These are phyloP conservation scores for Dynastes tityus DNA, from an alignment of 2,888 invertebrate genomes.

Conservation along the genomic window DNA sequence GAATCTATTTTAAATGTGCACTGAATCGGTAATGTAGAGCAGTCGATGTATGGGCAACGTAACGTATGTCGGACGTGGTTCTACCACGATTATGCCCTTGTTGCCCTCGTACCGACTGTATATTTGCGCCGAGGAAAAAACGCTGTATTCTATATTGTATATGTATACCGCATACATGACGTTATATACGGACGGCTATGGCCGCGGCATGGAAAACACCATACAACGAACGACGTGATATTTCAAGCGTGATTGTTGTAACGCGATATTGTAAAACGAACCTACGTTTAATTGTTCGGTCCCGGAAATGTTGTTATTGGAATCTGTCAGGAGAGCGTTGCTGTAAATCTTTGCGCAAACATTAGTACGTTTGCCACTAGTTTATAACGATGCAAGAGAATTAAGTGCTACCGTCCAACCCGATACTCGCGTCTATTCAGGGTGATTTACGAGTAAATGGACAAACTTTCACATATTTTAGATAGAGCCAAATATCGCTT, in stretches of 20 bases:
- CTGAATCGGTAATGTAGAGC: constrained; percentile 49
- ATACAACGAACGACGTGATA: constrained; percentile 22
- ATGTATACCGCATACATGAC: constrained; percentile 9
- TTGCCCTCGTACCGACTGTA: constrained; percentile 4
- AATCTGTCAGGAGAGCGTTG: constrained; percentile 5
- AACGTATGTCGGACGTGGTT: constrained; percentile 38
- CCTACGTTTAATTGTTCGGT: constrained; percentile 23
- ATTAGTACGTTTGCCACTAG: background rate
- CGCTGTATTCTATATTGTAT: background rate
- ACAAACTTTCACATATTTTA: too few species aligned
- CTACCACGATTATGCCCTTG: constrained; percentile 25
- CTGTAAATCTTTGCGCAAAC: constrained; percentile 23
- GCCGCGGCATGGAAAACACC: constrained; percentile 19
- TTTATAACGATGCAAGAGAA: background rate
- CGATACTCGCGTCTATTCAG: too few species aligned
- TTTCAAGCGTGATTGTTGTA: constrained; percentile 20
- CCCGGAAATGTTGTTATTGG: constrained; percentile 35
- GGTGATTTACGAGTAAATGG: too few species aligned
- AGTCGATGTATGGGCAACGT: constrained; percentile 7
- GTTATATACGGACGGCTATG: background rate
- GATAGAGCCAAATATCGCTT: too few species aligned
- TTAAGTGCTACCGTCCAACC: too few species aligned
- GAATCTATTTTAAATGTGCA: constrained; percentile 49
- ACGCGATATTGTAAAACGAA: constrained; percentile 30
- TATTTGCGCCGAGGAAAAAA: constrained; percentile 16